These are phyloP conservation scores for Cariama cristata DNA, from an alignment of 2,113 vertebrate genomes.

Conservation along the genomic window DNA sequence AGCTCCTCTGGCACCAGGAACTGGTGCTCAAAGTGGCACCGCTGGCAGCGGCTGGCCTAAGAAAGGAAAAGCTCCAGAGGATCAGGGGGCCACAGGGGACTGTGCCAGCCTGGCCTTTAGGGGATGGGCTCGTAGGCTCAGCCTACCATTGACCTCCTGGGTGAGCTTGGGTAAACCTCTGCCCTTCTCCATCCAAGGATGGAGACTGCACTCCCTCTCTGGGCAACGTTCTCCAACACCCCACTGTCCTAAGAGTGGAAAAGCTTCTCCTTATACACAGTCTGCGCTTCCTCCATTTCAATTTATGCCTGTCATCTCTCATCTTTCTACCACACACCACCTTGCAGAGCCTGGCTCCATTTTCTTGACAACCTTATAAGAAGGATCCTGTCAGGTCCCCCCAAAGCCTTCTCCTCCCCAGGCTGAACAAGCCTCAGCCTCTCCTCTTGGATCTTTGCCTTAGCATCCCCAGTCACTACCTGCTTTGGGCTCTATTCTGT, in stretches of 20 bases:
- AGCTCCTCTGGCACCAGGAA: not conserved
- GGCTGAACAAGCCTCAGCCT: not conserved
- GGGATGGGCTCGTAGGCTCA: not conserved
- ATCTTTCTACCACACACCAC: not conserved
- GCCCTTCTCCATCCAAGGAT: not conserved
- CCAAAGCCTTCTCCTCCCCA: not conserved
- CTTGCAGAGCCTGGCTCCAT: not conserved
- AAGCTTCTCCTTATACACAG: not conserved
- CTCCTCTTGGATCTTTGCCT: not conserved
- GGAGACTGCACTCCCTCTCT: rapidly evolving
- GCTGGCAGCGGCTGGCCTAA: not conserved
- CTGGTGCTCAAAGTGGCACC: rapidly evolving
- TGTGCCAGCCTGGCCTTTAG: not conserved
- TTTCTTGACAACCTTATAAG: not conserved
- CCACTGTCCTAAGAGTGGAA: not conserved
- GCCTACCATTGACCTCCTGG: not conserved
- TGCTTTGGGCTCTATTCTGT: not conserved
- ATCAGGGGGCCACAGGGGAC: rapidly evolving
- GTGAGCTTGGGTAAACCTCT: not conserved
- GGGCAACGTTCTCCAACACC: rapidly evolving
- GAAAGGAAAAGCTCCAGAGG: not conserved
- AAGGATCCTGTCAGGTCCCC: not conserved
- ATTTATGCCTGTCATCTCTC: not conserved
- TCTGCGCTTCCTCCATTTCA: rapidly evolving
- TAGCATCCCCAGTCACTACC: not conserved